These are phyloP conservation scores for Diorhabda sublineata DNA, from an alignment of 1,140 invertebrate genomes.

Conservation along the genomic window DNA sequence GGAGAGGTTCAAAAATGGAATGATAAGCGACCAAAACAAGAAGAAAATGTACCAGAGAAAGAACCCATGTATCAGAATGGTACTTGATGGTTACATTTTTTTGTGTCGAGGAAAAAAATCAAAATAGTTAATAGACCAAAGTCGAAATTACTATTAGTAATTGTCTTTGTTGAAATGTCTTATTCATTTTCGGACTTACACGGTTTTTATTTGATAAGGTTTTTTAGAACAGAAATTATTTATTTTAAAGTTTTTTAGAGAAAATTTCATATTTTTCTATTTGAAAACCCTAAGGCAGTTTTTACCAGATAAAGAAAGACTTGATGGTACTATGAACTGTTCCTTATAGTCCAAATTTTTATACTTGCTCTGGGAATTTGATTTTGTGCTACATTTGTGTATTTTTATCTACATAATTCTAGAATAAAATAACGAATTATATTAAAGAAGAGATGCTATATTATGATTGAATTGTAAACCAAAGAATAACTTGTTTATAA, in stretches of 20 bases:
- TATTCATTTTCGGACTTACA: background rate
- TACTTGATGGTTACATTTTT: background rate
- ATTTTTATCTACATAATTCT: too few relatives aligned
- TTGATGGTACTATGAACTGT: too few relatives aligned
- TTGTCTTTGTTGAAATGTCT: conserved; percentile 2
- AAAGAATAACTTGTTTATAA: too few relatives aligned
- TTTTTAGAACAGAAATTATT: background rate
- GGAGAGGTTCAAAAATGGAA: conserved; percentile 80
- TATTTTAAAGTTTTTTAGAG: background rate
- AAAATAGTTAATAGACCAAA: conserved; percentile 3
- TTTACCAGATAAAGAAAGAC: too few relatives aligned
- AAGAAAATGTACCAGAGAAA: conserved; percentile 10
- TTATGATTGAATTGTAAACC: too few relatives aligned
- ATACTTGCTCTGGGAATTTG: too few relatives aligned
- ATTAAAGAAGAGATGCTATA: too few relatives aligned
- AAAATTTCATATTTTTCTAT: background rate
- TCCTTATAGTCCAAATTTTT: too few relatives aligned
- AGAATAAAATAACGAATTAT: too few relatives aligned
- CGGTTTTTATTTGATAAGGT: background rate
- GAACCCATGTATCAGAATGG: conserved; percentile 10
- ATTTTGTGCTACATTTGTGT: too few relatives aligned
- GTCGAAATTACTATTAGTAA: background rate
- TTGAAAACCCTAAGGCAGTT: too few relatives aligned
- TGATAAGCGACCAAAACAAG: conserved; percentile 35
- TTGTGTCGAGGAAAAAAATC: background rate